These are phyloP conservation scores for Dyspetes luteomarginatus DNA, from an alignment of 2,888 invertebrate genomes.

Conservation along the genomic window DNA sequence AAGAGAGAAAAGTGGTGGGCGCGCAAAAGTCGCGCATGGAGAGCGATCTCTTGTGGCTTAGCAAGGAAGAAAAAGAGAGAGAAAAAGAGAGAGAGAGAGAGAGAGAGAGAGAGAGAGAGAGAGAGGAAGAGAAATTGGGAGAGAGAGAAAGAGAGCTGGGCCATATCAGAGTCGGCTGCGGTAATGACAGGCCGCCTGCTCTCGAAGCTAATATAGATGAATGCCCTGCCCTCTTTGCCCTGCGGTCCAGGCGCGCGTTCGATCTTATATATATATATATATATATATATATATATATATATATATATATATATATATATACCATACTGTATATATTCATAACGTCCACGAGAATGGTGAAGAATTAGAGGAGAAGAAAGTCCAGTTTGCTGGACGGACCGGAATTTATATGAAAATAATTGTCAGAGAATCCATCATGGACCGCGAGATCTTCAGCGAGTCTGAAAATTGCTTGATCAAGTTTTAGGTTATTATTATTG, in stretches of 20 bases:
- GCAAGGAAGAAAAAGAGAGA: conserved; percentile 39
- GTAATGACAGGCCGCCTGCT: conserved; percentile 84
- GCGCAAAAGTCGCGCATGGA: conserved; percentile 55
- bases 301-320: neutral
- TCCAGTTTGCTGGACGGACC: conserved; percentile 27
- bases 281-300: conserved; percentile 19
- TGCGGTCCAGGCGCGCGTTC: conserved; percentile 75
- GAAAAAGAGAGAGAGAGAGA: conserved; percentile 64
- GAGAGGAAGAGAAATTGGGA: conserved; percentile 57
- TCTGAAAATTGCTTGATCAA: conserved; percentile 41
- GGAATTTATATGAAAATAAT: conserved; percentile 51
- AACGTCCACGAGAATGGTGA: conserved; percentile 33
- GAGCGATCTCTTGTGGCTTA: conserved; percentile 31
- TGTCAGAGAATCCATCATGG: conserved; percentile 32
- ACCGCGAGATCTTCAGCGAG: conserved; percentile 10
- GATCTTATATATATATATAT: conserved; percentile 51
- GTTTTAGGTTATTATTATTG: neutral
- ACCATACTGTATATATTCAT: neutral
- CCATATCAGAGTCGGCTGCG: conserved; percentile 78
- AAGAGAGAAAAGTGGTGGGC: conserved; percentile 54
- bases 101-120: conserved; percentile 55
- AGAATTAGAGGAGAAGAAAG: conserved; percentile 37
- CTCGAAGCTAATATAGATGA: conserved; percentile 84
- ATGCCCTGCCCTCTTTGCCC: conserved; percentile 83
- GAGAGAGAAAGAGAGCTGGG: conserved; percentile 64